Base-by-base conservation (phyloP, 2,797 vertebrate species). In the Adrianichthys oophorus region DNA sequence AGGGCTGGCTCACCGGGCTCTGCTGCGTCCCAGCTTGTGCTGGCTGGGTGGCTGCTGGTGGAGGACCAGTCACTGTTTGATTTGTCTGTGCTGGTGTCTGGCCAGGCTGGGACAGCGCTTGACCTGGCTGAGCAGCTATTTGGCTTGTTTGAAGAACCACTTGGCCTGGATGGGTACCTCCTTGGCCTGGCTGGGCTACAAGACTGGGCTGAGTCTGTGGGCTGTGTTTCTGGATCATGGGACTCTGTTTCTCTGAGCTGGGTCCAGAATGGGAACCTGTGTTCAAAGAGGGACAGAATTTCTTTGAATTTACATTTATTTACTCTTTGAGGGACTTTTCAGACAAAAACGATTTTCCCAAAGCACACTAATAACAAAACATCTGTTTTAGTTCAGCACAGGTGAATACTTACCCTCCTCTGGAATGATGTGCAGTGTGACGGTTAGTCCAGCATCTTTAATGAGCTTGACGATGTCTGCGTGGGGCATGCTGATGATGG, bases 401-500 rank as follows among this genome's bases (percentile, higher is more conserved):
- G 32, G 32, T 37, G 32, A 37, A 61, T 53, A 63, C 96, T 92
- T 86, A 97, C 98, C 96, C 91, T 99, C 98, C 89, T 99, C 97
- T 70, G 98, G 97, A 86, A 99, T 95, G 91, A 98, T 98, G 90
- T 96, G 95, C 82, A 99, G 95, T 50, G 96, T 99, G 84, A 99
- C 97, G 41, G 95, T 96, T 65, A 99, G 95, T 62, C 98, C 98
- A 4, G 98, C 97, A 37, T 99, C 98, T 91, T 99, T 99, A 90
- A 99, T 99, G 80, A 99, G 94, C 85, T 99, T 99, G 85, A 99
- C 98, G 32, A 99, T 99, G 88, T 99, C 98, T 54, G 97, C 98
- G 55, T 99, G 98, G 74, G 97, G 98, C 97, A 99, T 99, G 91
- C 93, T 98, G 88, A 99, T 96, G 86, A 99, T 99, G 68, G 96